These are phyloP conservation scores for Crotalus horridus DNA, from an alignment of 2,113 vertebrate species.

Conservation along the genomic window DNA sequence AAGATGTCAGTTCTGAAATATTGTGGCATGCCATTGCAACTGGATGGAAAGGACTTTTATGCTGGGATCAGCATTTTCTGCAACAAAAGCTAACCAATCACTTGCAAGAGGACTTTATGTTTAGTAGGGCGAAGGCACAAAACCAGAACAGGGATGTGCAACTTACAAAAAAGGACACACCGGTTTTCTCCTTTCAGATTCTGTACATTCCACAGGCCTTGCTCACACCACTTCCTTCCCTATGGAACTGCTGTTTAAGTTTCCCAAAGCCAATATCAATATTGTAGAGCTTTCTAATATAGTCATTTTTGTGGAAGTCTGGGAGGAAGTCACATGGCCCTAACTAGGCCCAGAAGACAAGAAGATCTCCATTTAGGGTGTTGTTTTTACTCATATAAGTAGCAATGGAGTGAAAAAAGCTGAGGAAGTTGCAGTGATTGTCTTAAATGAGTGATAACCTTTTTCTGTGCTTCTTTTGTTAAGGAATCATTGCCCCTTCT, in stretches of 20 bases:
- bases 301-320: constrained; percentile 98
- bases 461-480: constrained; percentile 80
- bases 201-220: constrained; percentile 87
- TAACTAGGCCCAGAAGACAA: constrained; percentile 89
- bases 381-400: constrained; percentile 92
- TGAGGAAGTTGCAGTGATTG: constrained; percentile 88
- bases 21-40: not conserved
- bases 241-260: constrained; percentile 77
- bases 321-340: constrained; percentile 95
- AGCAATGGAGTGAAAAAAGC: constrained; percentile 92
- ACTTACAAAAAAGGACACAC: constrained; percentile 52
- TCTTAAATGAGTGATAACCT: constrained; percentile 64
- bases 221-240: constrained; percentile 85
- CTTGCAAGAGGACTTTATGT: constrained; percentile 7
- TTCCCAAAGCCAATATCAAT: constrained; percentile 99
- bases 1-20: not conserved
- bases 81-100: not conserved
- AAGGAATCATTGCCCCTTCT: constrained; percentile 79
- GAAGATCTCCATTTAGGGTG: constrained; percentile 86
- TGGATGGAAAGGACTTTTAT: not conserved
- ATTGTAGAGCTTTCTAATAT: constrained; percentile 97
- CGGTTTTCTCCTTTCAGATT: constrained; percentile 73
- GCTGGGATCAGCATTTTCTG: not conserved
- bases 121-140: constrained; percentile 11
- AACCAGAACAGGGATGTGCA: constrained; percentile 35